Percentiles rank a stretch among this genome's conserved stretches.
Evolutionary conservation across 2,888 invertebrate species (phyloP).

Genomic region (Drymonia ruficornis): DNA sequence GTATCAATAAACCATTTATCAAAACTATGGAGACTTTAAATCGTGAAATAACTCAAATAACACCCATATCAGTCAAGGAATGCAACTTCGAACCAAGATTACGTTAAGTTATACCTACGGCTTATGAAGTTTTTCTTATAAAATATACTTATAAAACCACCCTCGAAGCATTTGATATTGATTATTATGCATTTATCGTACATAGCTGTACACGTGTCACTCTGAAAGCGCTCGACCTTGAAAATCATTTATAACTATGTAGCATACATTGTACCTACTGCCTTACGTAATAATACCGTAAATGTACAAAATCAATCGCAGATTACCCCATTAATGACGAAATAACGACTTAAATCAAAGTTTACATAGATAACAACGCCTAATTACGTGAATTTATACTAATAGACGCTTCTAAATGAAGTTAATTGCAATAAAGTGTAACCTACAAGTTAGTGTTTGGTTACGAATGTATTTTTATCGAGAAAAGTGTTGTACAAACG

Average conservation of each 20-base stretch:
- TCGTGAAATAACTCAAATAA: not conserved
- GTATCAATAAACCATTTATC: not conserved
- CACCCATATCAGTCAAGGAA: not conserved
- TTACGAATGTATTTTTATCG: conserved; percentile 37
- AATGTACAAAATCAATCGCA: conserved; percentile 61
- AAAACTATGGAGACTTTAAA: not conserved
- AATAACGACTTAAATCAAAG: conserved; percentile 59
- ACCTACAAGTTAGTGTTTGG: conserved; percentile 62
- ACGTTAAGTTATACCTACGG: not conserved
- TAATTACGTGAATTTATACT: conserved; percentile 41
- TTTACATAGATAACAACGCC: conserved; percentile 45
- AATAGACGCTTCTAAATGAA: conserved; percentile 46
- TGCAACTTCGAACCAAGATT: not conserved
- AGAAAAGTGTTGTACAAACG: conserved; percentile 64
- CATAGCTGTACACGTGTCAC: conserved; percentile 49
- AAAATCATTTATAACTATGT: conserved; percentile 57
- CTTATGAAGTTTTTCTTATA: not conserved
- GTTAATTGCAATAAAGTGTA: conserved; percentile 50
- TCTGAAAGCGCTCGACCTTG: conserved; percentile 74
- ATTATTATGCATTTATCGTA: conserved; percentile 43
- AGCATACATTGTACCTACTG: conserved; percentile 59
- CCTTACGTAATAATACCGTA: conserved; percentile 70
- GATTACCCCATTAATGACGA: conserved; percentile 53
- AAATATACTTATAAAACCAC: conserved; percentile 24
- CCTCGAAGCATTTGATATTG: conserved; percentile 35